A percentile compares a stretch with the other conserved stretches of the same genome.
Evolutionary conservation across 2,113 vertebrate genomes (phyloP).

Genomic region (Passer domesticus): DNA sequence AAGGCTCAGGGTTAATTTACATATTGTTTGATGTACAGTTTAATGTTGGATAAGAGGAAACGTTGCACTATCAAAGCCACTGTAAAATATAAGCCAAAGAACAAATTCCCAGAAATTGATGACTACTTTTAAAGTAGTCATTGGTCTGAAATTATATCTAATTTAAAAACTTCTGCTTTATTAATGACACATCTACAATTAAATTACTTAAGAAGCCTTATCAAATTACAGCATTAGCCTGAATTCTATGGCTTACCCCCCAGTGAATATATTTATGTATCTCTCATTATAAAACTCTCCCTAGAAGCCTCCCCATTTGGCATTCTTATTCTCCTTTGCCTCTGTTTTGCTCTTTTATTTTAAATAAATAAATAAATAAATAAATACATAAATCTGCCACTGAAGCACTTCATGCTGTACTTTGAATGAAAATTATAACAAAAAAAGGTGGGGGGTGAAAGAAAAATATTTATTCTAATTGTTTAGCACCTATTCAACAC

Average conservation of each 20-base stretch:
- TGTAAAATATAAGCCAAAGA: conserved; percentile 42
- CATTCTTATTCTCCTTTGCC: background rate
- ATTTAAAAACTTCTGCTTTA: conserved; percentile 34
- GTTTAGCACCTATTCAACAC: background rate
- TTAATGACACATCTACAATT: conserved; percentile 58
- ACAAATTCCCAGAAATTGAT: conserved; percentile 45
- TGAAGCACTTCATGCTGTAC: background rate
- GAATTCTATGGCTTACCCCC: conserved; percentile 33
- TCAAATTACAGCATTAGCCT: conserved; percentile 51
- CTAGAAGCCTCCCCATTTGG: background rate
- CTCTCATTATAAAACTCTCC: background rate
- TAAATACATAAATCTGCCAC: background rate
- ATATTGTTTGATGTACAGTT: conserved; percentile 76
- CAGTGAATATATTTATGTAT: conserved; percentile 32
- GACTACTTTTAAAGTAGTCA: background rate
- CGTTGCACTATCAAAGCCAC: conserved; percentile 70
- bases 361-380: background rate
- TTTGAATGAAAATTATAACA: background rate
- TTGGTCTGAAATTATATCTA: conserved; percentile 19
- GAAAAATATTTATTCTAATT: background rate
- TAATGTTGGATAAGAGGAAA: conserved; percentile 72
- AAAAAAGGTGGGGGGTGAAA: fast-evolving
- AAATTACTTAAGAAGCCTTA: conserved; percentile 58
- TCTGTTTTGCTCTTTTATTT: background rate
- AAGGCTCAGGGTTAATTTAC: conserved; percentile 78